Percentiles rank a stretch among this genome's conserved stretches.
Conservation (phyloP, 2,888 invertebrate species). For the Apamea crenata region DNA sequence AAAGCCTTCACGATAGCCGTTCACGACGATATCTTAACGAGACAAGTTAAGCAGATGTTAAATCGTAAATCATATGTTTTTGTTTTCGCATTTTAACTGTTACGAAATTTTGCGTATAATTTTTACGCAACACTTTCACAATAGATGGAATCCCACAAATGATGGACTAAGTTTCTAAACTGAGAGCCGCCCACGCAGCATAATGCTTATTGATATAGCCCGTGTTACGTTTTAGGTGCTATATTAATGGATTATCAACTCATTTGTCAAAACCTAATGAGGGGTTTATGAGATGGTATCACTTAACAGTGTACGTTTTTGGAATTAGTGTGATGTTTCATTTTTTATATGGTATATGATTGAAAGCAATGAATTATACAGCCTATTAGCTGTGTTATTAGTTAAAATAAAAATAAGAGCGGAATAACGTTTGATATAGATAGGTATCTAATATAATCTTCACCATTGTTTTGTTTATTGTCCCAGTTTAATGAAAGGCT, state of each 20-base stretch:
- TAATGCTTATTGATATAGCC: conserved; percentile 44
- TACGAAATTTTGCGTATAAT: conserved; percentile 19
- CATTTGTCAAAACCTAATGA: conserved; percentile 42
- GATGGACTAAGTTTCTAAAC: conserved; percentile 40
- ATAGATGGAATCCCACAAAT: conserved; percentile 38
- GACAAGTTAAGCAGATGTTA: conserved; percentile 64
- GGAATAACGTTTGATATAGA: background rate
- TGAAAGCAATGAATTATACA: conserved; percentile 9
- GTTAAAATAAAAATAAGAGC: background rate
- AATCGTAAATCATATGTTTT: conserved; percentile 63
- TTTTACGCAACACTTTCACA: conserved; percentile 46
- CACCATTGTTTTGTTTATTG: background rate
- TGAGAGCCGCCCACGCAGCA: conserved; percentile 42
- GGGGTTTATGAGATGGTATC: conserved; percentile 33
- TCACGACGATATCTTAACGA: conserved; percentile 59
- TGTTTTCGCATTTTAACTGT: conserved; percentile 34
- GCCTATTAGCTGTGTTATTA: background rate
- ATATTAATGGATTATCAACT: conserved; percentile 41
- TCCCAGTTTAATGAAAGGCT: conserved; percentile 4
- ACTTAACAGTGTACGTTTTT: conserved; percentile 24
- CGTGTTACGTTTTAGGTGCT: conserved; percentile 28
- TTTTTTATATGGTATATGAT: conserved; percentile 15
- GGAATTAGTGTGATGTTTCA: conserved; percentile 20
- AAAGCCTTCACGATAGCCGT: conserved; percentile 46
- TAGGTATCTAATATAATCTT: background rate